phyloP scores from a whole-genome alignment of 2,797 vertebrate genomes.

The Sitta carolinensis region DNA sequence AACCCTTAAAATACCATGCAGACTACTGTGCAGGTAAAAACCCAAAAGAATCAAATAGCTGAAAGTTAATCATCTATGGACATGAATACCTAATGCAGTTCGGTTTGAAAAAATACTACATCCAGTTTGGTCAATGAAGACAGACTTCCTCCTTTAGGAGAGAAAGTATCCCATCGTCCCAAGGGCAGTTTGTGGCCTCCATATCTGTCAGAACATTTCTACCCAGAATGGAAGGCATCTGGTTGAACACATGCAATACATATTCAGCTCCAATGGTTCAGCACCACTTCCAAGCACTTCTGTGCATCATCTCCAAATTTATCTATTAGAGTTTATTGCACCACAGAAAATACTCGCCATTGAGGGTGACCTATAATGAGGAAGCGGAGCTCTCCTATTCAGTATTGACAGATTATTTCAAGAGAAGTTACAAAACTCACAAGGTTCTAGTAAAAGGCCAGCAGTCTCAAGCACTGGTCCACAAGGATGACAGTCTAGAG shows the following conservation, averaged over 20 bases:
- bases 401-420: not conserved
- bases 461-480: not conserved
- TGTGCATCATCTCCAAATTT: not conserved
- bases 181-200: not conserved
- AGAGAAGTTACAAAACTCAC: not conserved
- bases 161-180: accelerated
- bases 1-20: not conserved
- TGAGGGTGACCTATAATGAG: not conserved
- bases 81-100: not conserved
- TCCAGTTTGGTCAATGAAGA: not conserved
- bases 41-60: not conserved
- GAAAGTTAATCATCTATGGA: not conserved
- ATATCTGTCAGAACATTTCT: not conserved
- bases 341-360: not conserved
- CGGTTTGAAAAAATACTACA: not conserved
- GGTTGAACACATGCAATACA: not conserved
- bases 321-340: not conserved
- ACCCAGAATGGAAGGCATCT: not conserved
- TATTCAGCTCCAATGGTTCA: not conserved
- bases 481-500: not conserved
- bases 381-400: not conserved
- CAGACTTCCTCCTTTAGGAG: not conserved
- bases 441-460: not conserved
- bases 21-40: not conserved
- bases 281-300: not conserved